Evolutionary conservation across 2,888 invertebrate genomes (phyloP).

Genomic region (Entomobrya proxima): DNA sequence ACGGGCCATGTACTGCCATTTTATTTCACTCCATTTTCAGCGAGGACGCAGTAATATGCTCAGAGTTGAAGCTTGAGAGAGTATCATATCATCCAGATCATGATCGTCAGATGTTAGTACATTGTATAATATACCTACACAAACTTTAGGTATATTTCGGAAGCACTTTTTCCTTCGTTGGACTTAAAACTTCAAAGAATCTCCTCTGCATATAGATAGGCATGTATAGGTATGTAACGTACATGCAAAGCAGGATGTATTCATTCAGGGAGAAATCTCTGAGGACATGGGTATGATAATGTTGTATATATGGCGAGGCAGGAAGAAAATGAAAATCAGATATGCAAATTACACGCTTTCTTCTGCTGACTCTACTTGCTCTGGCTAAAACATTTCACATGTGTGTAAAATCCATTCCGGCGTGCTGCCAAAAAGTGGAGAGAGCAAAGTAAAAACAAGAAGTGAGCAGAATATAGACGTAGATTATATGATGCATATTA

Average conservation of each 20-base stretch:
- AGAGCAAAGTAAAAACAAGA: background rate
- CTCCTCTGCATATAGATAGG: no score
- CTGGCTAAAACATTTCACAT: slow-evolving; percentile 10
- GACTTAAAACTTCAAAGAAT: background rate
- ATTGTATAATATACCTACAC: background rate
- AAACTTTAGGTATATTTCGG: background rate
- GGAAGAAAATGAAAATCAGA: slow-evolving; percentile 64
- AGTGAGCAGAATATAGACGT: background rate
- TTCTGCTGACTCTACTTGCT: slow-evolving; percentile 1
- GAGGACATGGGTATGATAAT: background rate
- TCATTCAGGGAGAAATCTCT: slow-evolving; percentile 19
- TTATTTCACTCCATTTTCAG: slow-evolving; percentile 18
- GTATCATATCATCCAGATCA: slow-evolving; percentile 30
- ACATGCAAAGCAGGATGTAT: background rate
- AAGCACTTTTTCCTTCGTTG: background rate
- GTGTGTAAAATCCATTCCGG: slow-evolving; percentile 22
- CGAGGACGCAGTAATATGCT: background rate
- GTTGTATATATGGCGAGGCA: background rate
- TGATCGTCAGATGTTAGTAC: slow-evolving; percentile 13
- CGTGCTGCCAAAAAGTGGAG: slow-evolving; percentile 10
- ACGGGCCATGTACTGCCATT: background rate
- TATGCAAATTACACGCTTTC: slow-evolving; percentile 64
- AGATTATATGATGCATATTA: background rate
- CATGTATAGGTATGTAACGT: no score
- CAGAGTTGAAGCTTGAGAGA: background rate